These are phyloP conservation scores for Larimichthys polyactis DNA, from an alignment of 2,113 vertebrate species.

Conservation along the genomic window DNA sequence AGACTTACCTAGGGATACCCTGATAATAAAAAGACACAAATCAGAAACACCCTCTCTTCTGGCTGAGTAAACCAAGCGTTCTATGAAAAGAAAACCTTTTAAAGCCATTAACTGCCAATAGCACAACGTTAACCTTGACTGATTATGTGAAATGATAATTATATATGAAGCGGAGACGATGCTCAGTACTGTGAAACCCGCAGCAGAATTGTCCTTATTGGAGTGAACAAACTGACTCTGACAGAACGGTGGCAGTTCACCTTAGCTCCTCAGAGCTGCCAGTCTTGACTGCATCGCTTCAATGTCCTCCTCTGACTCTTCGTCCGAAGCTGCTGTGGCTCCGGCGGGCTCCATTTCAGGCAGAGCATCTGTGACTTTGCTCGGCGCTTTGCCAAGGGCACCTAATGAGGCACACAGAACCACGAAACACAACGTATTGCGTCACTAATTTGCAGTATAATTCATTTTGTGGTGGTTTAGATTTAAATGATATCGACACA, in stretches of 20 bases:
- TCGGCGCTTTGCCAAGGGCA: slow-evolving; percentile 96
- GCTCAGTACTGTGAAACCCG: slow-evolving; percentile 50
- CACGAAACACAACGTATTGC: neutral
- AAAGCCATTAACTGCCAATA: slow-evolving; percentile 32
- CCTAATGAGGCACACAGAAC: slow-evolving; percentile 81
- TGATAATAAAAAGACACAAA: slow-evolving; percentile 53
- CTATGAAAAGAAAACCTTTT: slow-evolving; percentile 22
- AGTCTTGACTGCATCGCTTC: slow-evolving; percentile 97
- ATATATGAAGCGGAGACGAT: slow-evolving; percentile 42
- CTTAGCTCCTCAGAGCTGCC: slow-evolving; percentile 93
- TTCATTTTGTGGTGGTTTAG: neutral
- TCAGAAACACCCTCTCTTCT: slow-evolving; percentile 32
- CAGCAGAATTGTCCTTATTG: slow-evolving; percentile 55
- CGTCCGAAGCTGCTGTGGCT: slow-evolving; percentile 87
- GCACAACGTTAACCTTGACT: slow-evolving; percentile 58
- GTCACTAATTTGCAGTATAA: neutral
- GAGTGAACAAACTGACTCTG: slow-evolving; percentile 31
- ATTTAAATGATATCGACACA: neutral
- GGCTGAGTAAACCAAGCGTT: slow-evolving; percentile 24
- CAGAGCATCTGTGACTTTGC: slow-evolving; percentile 94
- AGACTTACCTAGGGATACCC: slow-evolving; percentile 38
- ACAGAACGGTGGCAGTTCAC: slow-evolving; percentile 22
- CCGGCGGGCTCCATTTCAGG: slow-evolving; percentile 87
- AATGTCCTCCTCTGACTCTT: slow-evolving; percentile 92
- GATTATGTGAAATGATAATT: slow-evolving; percentile 57